These are phyloP conservation scores for Pyrocoelia pectoralis DNA, from an alignment of 2,888 invertebrate genomes.

Conservation along the genomic window DNA sequence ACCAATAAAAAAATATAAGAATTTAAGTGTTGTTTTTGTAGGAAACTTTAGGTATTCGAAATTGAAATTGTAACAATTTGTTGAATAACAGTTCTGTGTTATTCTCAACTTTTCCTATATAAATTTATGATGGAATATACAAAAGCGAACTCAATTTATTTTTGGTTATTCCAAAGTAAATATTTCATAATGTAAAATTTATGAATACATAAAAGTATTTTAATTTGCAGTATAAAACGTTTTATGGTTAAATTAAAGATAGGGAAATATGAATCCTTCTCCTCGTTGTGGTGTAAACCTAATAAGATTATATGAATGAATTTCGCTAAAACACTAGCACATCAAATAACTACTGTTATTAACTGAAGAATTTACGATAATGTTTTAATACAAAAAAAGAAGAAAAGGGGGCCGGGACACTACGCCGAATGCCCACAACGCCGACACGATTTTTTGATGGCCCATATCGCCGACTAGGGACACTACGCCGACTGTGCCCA, in stretches of 20 bases:
- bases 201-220: conserved; percentile 1
- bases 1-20: neutral
- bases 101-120: neutral
- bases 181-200: neutral
- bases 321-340: no score
- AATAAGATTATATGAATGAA: no score
- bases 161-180: neutral
- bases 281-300: neutral
- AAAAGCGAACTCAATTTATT: neutral
- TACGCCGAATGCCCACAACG: no score
- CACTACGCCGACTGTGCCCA: no score
- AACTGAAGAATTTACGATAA: no score
- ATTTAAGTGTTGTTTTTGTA: neutral
- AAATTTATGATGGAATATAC: neutral
- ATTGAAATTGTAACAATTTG: neutral
- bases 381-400: no score
- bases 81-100: neutral
- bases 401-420: no score
- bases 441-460: no score
- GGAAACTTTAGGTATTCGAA: neutral
- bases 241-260: neutral
- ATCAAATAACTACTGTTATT: no score
- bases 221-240: neutral
- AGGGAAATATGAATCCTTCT: neutral
- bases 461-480: no score